These are phyloP conservation scores for Phrynocephalus guinanensis DNA, from an alignment of 2,797 vertebrate species.

Conservation along the genomic window DNA sequence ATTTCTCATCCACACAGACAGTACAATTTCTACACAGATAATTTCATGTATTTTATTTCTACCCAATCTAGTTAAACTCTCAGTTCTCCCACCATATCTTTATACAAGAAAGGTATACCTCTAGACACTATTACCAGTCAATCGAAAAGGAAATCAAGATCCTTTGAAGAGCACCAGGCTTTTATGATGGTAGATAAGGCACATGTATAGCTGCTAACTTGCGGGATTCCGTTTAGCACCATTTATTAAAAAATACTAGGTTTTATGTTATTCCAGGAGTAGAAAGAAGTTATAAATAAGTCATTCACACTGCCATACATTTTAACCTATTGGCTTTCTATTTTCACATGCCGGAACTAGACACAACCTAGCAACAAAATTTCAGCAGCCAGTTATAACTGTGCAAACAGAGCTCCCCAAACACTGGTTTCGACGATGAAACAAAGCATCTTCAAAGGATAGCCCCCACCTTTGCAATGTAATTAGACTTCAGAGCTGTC, in stretches of 20 bases:
- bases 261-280: constrained; percentile 18
- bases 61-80: constrained; percentile 16
- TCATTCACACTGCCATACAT: not conserved
- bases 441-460: not conserved
- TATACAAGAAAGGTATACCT: constrained; percentile 16
- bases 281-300: not conserved
- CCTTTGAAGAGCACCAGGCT: constrained; percentile 16
- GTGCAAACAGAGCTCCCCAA: not conserved
- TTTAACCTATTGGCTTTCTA: not conserved
- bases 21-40: constrained; percentile 12
- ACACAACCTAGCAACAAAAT: not conserved
- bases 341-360: not conserved
- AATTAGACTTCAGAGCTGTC: constrained; percentile 83
- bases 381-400: not conserved
- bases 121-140: not conserved
- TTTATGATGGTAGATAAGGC: not conserved
- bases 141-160: constrained; percentile 28
- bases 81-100: not conserved
- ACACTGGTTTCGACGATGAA: not conserved
- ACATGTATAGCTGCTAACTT: not conserved
- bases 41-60: constrained; percentile 22
- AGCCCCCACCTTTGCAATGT: too few relatives aligned
- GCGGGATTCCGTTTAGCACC: not conserved
- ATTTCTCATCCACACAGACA: constrained; percentile 6
- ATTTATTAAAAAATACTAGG: not conserved